phyloP scores from a whole-genome alignment of 2,797 vertebrate species.

The Limnodromus scolopaceus region DNA sequence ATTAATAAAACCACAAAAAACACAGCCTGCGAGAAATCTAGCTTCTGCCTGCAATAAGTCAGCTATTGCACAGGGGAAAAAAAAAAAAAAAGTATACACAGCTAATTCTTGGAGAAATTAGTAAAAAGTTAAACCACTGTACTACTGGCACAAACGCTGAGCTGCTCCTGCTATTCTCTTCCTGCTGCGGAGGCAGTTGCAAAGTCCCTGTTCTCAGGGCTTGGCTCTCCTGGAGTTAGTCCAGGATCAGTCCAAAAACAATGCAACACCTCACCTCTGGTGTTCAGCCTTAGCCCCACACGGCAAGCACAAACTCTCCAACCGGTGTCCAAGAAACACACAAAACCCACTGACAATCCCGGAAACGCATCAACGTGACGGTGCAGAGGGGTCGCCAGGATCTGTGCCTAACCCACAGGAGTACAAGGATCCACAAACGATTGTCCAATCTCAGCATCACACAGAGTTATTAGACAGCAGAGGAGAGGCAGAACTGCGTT shows the following conservation, averaged over 20 bases:
- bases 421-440: rapidly evolving
- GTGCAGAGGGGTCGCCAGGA: not conserved
- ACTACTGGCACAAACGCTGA: not conserved
- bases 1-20: not conserved
- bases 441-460: not conserved
- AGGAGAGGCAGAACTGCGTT: not conserved
- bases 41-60: not conserved
- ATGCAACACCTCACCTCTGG: not conserved
- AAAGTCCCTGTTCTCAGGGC: not conserved
- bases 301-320: not conserved
- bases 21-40: not conserved
- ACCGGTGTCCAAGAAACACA: not conserved
- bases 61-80: not conserved
- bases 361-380: not conserved
- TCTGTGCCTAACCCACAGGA: not conserved
- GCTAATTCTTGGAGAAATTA: not conserved
- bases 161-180: not conserved
- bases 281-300: not conserved
- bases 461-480: not conserved
- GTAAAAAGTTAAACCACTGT: not conserved
- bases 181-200: not conserved
- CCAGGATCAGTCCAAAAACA: not conserved
- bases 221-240: not conserved
- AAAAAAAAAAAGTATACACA: not conserved
- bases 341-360: not conserved